Percentiles rank a stretch among this genome's conserved stretches.
These are phyloP conservation scores for Melikaiella ostensackeni DNA, from an alignment of 2,888 invertebrate genomes.

Conservation along the genomic window DNA sequence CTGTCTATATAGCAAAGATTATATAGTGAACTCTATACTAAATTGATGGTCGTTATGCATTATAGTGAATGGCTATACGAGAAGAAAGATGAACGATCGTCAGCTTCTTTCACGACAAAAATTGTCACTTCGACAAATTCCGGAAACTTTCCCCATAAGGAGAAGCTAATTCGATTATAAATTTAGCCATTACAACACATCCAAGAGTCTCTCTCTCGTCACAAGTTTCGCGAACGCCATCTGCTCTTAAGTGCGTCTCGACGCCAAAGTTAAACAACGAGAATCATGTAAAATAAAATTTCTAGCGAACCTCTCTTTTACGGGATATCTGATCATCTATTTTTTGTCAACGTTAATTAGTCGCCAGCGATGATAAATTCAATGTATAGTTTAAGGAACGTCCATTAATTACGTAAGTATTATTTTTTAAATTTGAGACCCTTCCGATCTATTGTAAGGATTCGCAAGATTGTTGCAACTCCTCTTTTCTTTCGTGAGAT, in stretches of 20 bases:
- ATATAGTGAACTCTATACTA: no score
- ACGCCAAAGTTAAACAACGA: slow-evolving; percentile 48
- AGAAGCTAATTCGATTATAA: slow-evolving; percentile 59
- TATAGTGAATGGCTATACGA: neutral
- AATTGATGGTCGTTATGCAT: neutral
- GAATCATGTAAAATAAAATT: slow-evolving; percentile 51
- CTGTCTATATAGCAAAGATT: no score
- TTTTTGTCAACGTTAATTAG: neutral
- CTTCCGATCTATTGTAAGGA: no score
- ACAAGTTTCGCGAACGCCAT: slow-evolving; percentile 52
- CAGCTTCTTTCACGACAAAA: neutral
- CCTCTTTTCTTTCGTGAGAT: no score
- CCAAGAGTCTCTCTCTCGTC: slow-evolving; percentile 43
- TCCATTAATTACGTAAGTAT: no score
- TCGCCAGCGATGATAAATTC: no score
- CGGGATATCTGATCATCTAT: slow-evolving; percentile 37
- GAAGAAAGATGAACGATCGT: neutral
- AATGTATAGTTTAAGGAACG: no score
- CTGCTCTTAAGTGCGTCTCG: slow-evolving; percentile 54
- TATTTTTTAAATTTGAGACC: no score
- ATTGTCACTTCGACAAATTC: slow-evolving; percentile 47
- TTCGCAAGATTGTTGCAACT: no score
- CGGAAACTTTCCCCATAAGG: slow-evolving; percentile 53
- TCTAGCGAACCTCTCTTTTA: slow-evolving; percentile 44
- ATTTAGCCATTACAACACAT: slow-evolving; percentile 53